Evolutionary conservation across 2,797 vertebrate species (phyloP), one percentile per base, ranked within the genome.

Genomic region (Tangara arthus): DNA sequence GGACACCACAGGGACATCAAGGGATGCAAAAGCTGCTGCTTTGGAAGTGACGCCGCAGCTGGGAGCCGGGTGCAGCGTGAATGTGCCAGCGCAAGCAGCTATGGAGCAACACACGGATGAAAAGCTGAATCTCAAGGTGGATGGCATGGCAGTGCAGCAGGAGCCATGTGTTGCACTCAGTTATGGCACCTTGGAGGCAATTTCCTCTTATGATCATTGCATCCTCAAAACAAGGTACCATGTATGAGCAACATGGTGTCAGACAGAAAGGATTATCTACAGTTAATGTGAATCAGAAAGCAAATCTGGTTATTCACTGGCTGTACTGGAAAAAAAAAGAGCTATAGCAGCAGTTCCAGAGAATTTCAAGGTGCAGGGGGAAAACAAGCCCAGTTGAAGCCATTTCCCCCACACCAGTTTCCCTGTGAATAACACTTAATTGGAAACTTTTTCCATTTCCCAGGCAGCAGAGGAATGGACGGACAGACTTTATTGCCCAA

Each of bases 231-330:
- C 14, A 50, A 50, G 11, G 23, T 42, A 55, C 60, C 4, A 1
- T 0, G 0, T 37, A 34, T 2, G 21, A 83, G n/a, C 26, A 49
- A 41, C 18, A 17, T 0, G 16, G 23, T 1, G 1, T 27, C 56
- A 86, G 56, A 23, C 69, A 78, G 42, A 27, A 46, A 53, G 23
- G 17, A 79, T 57, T 64, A 68, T 12, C 57, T 41, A 47, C 17
- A 57, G 57, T 24, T 55, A 35, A 49, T 8, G 14, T 16, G 63
- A 84, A 71, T 30, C 27, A 61, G 66, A 87, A 87, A 79, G 52
- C 42, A 82, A 79, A 84, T 23, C 27, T 55, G 27, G 53, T 64
- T 61, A 78, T 69, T 81, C 32, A 71, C 34, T 28, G 27, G 46
- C 50, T 63, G 59, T 57, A 49, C 47, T 41, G 46, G 46, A 78